phyloP scores from a whole-genome alignment of 2,888 invertebrate species.

The Operophtera brumata region DNA sequence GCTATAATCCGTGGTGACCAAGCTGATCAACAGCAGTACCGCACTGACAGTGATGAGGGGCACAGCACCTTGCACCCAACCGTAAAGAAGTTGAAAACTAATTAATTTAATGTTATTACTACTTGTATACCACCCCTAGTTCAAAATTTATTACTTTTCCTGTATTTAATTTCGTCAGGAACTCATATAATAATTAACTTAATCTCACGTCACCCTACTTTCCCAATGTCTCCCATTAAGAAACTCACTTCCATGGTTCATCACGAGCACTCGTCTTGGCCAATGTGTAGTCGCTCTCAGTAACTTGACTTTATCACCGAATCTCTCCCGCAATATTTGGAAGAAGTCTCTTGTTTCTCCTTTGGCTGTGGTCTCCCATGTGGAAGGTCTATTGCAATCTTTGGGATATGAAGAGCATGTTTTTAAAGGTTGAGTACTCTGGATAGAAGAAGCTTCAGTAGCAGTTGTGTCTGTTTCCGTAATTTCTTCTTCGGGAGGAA shows the following conservation, averaged over 20 bases:
- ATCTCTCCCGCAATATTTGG: constrained; percentile 56
- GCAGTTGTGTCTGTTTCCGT: neutral
- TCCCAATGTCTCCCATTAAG: constrained; percentile 14
- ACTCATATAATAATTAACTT: too few species aligned
- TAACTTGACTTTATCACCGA: constrained; percentile 47
- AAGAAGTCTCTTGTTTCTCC: constrained; percentile 66
- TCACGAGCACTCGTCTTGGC: constrained; percentile 24
- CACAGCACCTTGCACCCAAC: too few species aligned
- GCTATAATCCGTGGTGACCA: too few species aligned
- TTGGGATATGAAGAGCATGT: constrained; percentile 23
- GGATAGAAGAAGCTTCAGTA: neutral
- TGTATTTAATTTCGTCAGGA: too few species aligned
- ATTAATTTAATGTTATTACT: too few species aligned
- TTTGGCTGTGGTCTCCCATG: constrained; percentile 65
- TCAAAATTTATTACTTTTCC: too few species aligned
- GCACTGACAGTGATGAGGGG: too few species aligned
- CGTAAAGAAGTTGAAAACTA: too few species aligned
- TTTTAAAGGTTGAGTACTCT: constrained; percentile 14
- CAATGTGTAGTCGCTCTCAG: constrained; percentile 57
- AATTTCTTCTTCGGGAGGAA: neutral
- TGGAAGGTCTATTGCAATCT: constrained; percentile 52
- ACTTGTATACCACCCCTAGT: too few species aligned
- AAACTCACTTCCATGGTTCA: constrained; percentile 1
- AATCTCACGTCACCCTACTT: neutral
- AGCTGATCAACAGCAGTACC: too few species aligned